These are phyloP conservation scores for Samia ricini DNA, from an alignment of 1,140 invertebrate genomes.

Conservation along the genomic window DNA sequence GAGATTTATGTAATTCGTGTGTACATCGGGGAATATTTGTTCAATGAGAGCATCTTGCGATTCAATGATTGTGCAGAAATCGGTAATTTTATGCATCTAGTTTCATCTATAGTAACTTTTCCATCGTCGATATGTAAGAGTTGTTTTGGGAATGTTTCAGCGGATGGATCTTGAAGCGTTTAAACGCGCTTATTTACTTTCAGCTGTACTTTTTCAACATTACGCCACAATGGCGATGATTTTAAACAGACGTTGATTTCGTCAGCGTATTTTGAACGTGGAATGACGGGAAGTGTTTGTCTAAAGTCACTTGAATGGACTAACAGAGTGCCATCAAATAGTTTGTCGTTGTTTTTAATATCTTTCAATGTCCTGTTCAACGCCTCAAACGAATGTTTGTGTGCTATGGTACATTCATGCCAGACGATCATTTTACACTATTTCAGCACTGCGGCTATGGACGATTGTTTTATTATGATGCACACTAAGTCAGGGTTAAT, in stretches of 20 bases:
- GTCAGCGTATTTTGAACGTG: too few species aligned
- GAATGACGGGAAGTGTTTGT: too few species aligned
- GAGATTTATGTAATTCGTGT: constrained; percentile 26
- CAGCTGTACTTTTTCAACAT: too few species aligned
- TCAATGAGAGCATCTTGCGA: constrained; percentile 24
- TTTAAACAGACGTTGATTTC: too few species aligned
- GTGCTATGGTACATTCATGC: too few species aligned
- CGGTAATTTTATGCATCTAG: constrained; percentile 23
- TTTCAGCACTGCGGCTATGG: not conserved
- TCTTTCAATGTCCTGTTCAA: too few species aligned
- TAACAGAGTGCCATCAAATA: constrained; percentile 3
- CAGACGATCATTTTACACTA: not conserved
- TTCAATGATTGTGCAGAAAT: constrained; percentile 28
- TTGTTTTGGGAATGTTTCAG: constrained; percentile 29
- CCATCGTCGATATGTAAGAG: constrained; percentile 27
- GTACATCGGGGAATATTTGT: constrained; percentile 28
- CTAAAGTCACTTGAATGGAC: constrained; percentile 24
- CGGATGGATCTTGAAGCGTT: constrained; percentile 21
- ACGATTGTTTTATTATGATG: too few species aligned
- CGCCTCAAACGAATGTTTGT: too few species aligned
- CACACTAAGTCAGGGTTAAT: too few species aligned
- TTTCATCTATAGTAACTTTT: too few species aligned
- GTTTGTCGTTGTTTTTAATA: too few species aligned
- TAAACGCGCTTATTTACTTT: too few species aligned
- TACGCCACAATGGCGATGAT: not conserved